Evolutionary conservation across 2,113 vertebrate genomes (phyloP).

Genomic region (Cyanistes caeruleus): DNA sequence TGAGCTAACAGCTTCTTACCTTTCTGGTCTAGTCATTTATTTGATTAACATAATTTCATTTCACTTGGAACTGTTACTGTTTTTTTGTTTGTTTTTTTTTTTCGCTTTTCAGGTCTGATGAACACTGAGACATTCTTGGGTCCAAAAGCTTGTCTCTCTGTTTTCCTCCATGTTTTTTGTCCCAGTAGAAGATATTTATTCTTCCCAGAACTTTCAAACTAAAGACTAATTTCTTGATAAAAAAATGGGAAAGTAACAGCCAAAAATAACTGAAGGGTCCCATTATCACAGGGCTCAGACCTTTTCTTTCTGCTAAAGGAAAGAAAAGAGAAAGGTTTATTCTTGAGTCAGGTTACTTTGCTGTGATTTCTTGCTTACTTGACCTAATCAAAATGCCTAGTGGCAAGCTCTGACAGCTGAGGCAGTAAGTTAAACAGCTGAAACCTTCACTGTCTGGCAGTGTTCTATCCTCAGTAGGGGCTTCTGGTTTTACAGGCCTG

Average conservation of each 20-base stretch:
- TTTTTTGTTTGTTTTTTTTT: not conserved
- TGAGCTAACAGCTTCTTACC: not conserved
- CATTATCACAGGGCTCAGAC: not conserved
- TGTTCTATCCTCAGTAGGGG: not conserved
- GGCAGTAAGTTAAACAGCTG: constrained; percentile 18
- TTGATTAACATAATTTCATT: not conserved
- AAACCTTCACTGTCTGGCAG: not conserved
- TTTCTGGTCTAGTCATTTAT: not conserved
- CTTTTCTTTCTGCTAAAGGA: not conserved
- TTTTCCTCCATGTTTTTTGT: not conserved
- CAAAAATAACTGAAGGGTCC: not conserved
- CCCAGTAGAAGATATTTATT: not conserved
- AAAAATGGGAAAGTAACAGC: not conserved
- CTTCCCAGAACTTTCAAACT: not conserved
- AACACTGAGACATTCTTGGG: not conserved
- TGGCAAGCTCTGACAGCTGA: not conserved
- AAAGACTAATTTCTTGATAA: not conserved
- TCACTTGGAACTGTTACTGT: not conserved
- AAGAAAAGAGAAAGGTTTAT: not conserved
- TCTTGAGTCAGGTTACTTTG: not conserved
- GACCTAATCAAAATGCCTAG: constrained; percentile 26
- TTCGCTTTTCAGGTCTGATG: not conserved
- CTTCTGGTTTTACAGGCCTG: not conserved
- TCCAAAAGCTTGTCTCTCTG: not conserved
- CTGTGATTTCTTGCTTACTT: constrained; percentile 18